Evolutionary conservation across 30 jellyfish, hydroid and myxozoan species (phyloP), one percentile per base, ranked within the genome.

Genomic region (Pseudorhiza aurosa): DNA sequence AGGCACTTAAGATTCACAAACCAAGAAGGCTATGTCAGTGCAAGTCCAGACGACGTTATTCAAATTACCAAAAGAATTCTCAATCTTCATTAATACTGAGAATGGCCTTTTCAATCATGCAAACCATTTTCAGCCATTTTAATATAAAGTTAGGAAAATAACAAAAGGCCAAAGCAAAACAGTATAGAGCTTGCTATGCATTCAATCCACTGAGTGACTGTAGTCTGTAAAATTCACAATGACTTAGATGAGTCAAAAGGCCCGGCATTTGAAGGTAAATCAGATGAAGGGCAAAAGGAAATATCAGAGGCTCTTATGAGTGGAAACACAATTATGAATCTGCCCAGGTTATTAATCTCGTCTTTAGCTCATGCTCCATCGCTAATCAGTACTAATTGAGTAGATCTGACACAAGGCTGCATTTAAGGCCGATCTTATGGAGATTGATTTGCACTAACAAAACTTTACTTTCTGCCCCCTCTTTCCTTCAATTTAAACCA

Each of bases 331-430:
- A 53, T 53, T 53, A 53, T 7, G 3, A 3, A 19, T 3, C 67
- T 53, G 67, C 24, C 36, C 5, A 7, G 4, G 4, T 5, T 53
- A 3, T n/a, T 53, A n/a, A 22, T 53, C 4, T 36, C 21, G 4
- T 19, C 8, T 53, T 7, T n/a, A 53, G 12, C 67, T 36, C 5
- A 2, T 53, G 35, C 21, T 53, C 4, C 7, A 19, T 53, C 14
- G 32, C 67, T 53, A 53, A 53, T 53, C 36, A 19, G 67, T 53
- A 53, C 67, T 53, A 53, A 53, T 53, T 15, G 67, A n/a, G 36
- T n/a, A 4, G 24, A 19, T 1, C 36, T 39, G 12, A 39, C 50
- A 39, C n/a, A n/a, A n/a, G n/a, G n/a, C n/a, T n/a, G n/a, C n/a
- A n/a, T n/a, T n/a, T n/a, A n/a, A n/a, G n/a, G n/a, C n/a, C n/a